phyloP scores from a whole-genome alignment of 64 coral and sea anemone genomes.

The Montipora efflorescens region DNA sequence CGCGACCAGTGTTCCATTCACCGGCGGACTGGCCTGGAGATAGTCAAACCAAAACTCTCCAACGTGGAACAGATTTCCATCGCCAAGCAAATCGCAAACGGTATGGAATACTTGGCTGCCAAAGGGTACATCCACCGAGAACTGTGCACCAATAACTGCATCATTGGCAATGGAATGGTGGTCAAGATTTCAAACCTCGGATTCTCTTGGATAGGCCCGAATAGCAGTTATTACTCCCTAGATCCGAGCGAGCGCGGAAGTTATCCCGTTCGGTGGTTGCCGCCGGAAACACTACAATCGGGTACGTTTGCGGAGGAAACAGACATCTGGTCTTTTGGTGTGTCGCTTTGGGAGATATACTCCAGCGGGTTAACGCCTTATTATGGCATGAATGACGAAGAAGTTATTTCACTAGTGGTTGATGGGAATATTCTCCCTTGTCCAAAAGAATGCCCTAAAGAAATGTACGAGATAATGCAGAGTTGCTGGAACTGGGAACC shows the following conservation, averaged over 20 bases:
- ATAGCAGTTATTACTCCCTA: slow-evolving; percentile 76
- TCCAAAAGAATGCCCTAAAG: slow-evolving; percentile 88
- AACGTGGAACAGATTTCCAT: slow-evolving; percentile 86
- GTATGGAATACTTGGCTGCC: slow-evolving; percentile 85
- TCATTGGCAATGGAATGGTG: slow-evolving; percentile 76
- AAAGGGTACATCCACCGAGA: slow-evolving; percentile 84
- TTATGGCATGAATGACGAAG: slow-evolving; percentile 95
- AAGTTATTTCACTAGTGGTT: slow-evolving; percentile 85
- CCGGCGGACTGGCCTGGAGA: slow-evolving; percentile 44
- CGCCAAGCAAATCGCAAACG: slow-evolving; percentile 90
- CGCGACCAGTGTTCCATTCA: slow-evolving; percentile 66
- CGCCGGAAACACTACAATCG: slow-evolving; percentile 80
- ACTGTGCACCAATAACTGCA: slow-evolving; percentile 87
- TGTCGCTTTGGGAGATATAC: slow-evolving; percentile 95
- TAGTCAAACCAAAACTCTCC: slow-evolving; percentile 79
- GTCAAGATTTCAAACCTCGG: slow-evolving; percentile 91
- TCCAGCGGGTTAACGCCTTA: slow-evolving; percentile 92
- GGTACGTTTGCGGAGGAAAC: slow-evolving; percentile 79
- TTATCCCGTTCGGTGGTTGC: slow-evolving; percentile 94
- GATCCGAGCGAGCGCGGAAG: slow-evolving; percentile 47
- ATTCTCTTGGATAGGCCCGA: slow-evolving; percentile 69
- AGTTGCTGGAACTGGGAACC: slow-evolving; percentile 85
- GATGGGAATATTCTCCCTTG: slow-evolving; percentile 87
- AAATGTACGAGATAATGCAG: slow-evolving; percentile 93
- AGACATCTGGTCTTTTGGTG: slow-evolving; percentile 98